Evolutionary conservation across 2,113 vertebrate species (phyloP).

Genomic region (Sterna hirundo): DNA sequence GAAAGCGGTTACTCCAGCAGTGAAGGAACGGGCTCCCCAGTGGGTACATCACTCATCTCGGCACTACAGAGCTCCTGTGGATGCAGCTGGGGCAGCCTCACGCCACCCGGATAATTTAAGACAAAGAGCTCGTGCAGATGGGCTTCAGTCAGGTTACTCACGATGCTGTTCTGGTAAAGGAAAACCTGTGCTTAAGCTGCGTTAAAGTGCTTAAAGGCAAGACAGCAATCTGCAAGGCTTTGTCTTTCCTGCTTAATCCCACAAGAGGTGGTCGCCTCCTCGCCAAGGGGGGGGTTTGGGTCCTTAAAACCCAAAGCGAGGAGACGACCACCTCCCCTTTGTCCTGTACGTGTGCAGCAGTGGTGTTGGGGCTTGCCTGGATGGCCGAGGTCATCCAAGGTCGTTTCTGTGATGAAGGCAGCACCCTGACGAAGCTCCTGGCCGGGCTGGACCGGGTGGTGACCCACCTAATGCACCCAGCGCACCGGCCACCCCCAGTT

Average conservation of each 20-base stretch:
- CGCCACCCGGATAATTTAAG: neutral
- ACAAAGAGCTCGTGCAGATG: neutral
- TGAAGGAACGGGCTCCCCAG: neutral
- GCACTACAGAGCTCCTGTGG: accelerated
- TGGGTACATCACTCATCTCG: accelerated
- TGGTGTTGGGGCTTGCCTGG: neutral
- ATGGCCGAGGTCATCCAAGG: neutral
- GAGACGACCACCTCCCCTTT: neutral
- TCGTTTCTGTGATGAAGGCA: neutral
- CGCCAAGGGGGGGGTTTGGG: too few relatives aligned
- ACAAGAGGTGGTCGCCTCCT: too few relatives aligned
- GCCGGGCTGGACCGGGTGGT: accelerated
- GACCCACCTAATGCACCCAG: neutral
- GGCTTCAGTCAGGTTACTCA: neutral
- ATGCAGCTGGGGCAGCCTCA: accelerated
- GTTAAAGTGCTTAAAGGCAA: neutral
- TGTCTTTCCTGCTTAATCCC: too few relatives aligned
- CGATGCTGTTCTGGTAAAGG: neutral
- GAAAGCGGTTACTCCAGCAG: accelerated
- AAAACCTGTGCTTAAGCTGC: neutral
- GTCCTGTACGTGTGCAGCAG: neutral
- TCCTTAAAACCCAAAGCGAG: neutral
- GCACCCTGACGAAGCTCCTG: neutral
- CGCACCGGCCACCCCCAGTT: accelerated
- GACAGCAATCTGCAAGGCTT: neutral